Evolutionary conservation across 2,888 invertebrate species (phyloP), one percentile per base, ranked within the genome.

Genomic region (Tenthredo mesomela): DNA sequence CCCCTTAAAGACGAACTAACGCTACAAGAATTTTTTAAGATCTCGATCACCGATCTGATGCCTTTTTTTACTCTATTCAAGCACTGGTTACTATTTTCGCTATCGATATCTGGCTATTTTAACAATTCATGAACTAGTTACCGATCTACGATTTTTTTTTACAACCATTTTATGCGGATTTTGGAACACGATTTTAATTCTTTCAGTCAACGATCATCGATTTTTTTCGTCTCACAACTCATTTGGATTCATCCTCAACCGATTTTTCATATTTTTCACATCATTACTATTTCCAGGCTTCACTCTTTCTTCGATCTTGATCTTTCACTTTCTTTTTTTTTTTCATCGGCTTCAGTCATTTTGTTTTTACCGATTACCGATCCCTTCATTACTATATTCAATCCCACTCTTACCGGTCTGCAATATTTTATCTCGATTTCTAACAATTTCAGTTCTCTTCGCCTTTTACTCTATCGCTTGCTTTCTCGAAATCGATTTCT

Each of bases 1-100:
- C 87, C 21, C 88, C 85, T 91, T 91, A 92, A 93, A 93, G 92
- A 90, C 90, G 92, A 91, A 88, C 89, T 88, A 87, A 86, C 58
- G 18, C 33, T 77, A 5, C 29, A 25, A 7, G 54, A n/a, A 37
- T n/a, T 18, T 37, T n/a, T 80, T 40, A 37, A 40, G 33, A 78
- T 3, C 33, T 54, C 18, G 21, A 21, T 9, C 25, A 15, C 50
- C 25, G 25, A 50, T 47, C 21, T 15, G 2, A 47, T 0, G n/a
- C 3, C 9, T 71, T 33, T 37, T n/a, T 70, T 29, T 2, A 15
- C 1, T 37, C 9, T 33, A 6, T 70, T 70, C 18, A 5, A 70
- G 18, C 9, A 29, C 7, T 21, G 9, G 10, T 10, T 10, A 21
- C 5, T n/a, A n/a, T 70, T 70, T 40, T 70, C 12, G n/a, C 9